phyloP scores from a whole-genome alignment of 2,888 invertebrate genomes.

The Tinea trinotella region DNA sequence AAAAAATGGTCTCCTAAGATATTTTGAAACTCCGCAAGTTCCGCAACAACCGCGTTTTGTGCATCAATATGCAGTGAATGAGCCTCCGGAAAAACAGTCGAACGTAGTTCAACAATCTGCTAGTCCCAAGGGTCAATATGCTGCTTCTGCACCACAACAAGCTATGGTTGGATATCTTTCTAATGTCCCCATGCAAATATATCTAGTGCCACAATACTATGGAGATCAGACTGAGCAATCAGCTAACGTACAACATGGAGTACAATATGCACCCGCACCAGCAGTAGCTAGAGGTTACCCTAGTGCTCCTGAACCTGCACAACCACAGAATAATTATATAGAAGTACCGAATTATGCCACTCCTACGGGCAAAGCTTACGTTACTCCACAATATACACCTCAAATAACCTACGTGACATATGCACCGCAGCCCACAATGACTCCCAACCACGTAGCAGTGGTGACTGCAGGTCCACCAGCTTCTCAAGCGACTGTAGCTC shows the following conservation, averaged over 20 bases:
- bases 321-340: constrained; percentile 43
- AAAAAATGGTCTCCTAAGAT: constrained; percentile 44
- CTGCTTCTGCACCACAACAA: constrained; percentile 35
- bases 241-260: constrained; percentile 28
- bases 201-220: constrained; percentile 60
- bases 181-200: constrained; percentile 62
- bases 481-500: constrained; percentile 38
- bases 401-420: constrained; percentile 42
- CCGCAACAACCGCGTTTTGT: constrained; percentile 40
- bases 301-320: constrained; percentile 37
- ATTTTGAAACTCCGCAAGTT: constrained; percentile 39
- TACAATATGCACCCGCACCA: constrained; percentile 34
- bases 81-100: constrained; percentile 42
- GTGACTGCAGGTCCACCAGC: constrained; percentile 25
- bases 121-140: constrained; percentile 33
- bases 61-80: constrained; percentile 59
- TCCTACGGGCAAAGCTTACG: constrained; percentile 40
- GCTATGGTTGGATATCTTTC: constrained; percentile 57
- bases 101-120: constrained; percentile 21
- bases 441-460: constrained; percentile 18
- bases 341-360: constrained; percentile 44
- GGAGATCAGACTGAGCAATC: constrained; percentile 37
- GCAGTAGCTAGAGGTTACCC: constrained; percentile 32
- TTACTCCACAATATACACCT: constrained; percentile 28
- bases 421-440: constrained; percentile 37